Percentiles rank a stretch among this genome's conserved stretches.
phyloP scores from a whole-genome alignment of 1,140 invertebrate species.

The Macrobrachium rosenbergii region DNA sequence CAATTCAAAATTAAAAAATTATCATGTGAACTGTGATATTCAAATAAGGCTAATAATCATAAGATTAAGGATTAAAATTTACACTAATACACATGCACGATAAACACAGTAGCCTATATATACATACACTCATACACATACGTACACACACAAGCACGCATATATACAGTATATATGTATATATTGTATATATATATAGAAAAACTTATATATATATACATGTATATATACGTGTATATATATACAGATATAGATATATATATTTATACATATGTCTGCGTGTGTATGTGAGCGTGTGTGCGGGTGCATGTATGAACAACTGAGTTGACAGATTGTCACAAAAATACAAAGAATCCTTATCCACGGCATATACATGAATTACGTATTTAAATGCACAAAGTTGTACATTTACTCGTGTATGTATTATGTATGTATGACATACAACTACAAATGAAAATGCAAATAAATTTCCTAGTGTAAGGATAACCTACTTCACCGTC shows the following conservation, averaged over 20 bases:
- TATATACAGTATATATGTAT: slow-evolving; percentile 27
- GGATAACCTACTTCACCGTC: no score
- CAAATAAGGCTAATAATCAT: no score
- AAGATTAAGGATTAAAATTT: no score
- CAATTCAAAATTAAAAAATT: no score
- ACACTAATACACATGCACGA: background rate
- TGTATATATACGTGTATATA: slow-evolving; percentile 33
- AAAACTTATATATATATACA: slow-evolving; percentile 30
- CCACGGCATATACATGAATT: no score
- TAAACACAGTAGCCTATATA: slow-evolving; percentile 18
- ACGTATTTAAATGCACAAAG: no score
- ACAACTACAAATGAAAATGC: no score
- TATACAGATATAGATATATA: slow-evolving; percentile 40
- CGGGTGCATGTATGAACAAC: background rate
- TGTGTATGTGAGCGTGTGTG: slow-evolving; percentile 16
- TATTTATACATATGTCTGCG: slow-evolving; percentile 12
- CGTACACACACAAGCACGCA: slow-evolving; percentile 21
- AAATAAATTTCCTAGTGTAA: no score
- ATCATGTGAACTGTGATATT: no score
- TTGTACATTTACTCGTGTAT: no score
- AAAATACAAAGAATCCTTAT: no score
- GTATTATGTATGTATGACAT: no score
- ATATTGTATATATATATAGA: slow-evolving; percentile 33
- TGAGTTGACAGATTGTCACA: background rate
- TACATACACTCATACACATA: slow-evolving; percentile 34